These are phyloP conservation scores for Cephus pygmeus DNA, from an alignment of 2,888 invertebrate species.

Conservation along the genomic window DNA sequence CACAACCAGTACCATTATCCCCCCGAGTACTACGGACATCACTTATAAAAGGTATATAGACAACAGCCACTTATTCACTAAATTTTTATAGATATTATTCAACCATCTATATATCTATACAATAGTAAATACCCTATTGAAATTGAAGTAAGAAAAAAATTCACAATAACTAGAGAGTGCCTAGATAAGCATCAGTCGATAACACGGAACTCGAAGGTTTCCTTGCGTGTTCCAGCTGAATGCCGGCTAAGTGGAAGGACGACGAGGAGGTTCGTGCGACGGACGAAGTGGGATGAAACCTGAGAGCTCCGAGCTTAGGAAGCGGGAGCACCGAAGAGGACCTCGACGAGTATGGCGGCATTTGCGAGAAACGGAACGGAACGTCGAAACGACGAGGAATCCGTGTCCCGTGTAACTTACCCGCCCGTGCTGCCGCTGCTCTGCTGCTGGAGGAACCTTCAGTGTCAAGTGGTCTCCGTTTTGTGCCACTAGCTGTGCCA, in stretches of 20 bases:
- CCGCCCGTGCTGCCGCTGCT: background rate
- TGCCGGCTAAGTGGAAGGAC: slow-evolving; percentile 34
- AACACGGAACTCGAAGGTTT: background rate
- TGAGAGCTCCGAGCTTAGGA: slow-evolving; percentile 13
- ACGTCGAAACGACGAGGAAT: background rate
- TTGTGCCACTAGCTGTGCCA: background rate
- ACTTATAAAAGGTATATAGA: slow-evolving; percentile 75
- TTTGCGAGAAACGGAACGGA: background rate
- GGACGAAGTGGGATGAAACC: slow-evolving; percentile 26
- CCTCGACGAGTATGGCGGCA: background rate
- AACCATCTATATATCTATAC: background rate
- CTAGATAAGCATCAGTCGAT: background rate
- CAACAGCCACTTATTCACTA: background rate
- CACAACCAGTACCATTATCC: slow-evolving; percentile 95
- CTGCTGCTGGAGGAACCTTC: background rate
- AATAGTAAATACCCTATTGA: background rate
- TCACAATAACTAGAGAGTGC: background rate
- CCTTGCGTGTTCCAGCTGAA: slow-evolving; percentile 43
- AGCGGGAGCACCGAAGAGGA: background rate
- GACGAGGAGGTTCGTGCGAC: slow-evolving; percentile 25
- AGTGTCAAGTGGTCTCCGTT: background rate
- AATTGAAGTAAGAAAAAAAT: background rate
- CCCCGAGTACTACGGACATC: slow-evolving; percentile 93
- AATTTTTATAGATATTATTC: background rate
- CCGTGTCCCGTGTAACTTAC: background rate